Evolutionary conservation across 2,113 vertebrate species (phyloP).

Genomic region (Pogonocichla stellata): DNA sequence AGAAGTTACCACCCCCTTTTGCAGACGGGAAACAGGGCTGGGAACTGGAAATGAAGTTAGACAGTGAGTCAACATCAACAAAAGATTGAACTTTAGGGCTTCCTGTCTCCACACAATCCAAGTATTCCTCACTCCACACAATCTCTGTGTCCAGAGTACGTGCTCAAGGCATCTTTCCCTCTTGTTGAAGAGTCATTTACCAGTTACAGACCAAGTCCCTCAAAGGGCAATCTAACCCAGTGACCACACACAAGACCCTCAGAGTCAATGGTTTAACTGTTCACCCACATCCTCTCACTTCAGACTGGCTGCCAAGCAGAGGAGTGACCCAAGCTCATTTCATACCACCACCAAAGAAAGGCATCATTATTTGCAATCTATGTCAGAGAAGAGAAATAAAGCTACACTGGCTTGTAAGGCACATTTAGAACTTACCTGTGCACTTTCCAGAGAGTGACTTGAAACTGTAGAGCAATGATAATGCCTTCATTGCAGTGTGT

Average conservation of each 20-base stretch:
- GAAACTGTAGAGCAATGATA: background rate
- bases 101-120: background rate
- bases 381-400: background rate
- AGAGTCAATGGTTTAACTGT: background rate
- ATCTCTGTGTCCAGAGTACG: background rate
- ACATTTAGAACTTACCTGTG: background rate
- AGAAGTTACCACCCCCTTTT: background rate
- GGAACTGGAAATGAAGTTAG: background rate
- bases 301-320: background rate
- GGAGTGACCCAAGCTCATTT: background rate
- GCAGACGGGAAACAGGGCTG: background rate
- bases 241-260: background rate
- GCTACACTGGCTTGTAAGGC: background rate
- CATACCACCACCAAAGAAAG: background rate
- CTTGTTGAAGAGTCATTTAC: background rate
- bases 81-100: background rate
- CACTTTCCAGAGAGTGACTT: background rate
- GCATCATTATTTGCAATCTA: background rate
- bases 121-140: background rate
- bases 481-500: background rate
- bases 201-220: background rate
- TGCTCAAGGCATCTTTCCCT: background rate
- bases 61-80: background rate
- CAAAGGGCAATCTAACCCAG: background rate
- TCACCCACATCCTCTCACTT: background rate